Conservation (phyloP, 2,888 invertebrate genomes). For the Ectemnius continuus region DNA sequence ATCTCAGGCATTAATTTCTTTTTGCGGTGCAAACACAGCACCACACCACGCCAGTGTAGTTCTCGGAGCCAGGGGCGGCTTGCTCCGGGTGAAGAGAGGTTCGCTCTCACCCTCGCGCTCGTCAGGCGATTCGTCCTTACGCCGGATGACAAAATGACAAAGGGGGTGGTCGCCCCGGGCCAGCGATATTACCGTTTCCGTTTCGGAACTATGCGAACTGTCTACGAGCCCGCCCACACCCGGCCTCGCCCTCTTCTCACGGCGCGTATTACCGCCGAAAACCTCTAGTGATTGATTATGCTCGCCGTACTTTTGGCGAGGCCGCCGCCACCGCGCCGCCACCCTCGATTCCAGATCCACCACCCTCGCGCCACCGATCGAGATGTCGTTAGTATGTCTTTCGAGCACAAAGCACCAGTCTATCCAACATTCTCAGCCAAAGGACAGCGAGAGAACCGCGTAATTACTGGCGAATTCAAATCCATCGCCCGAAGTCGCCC, state of each 20-base stretch:
- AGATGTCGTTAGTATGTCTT: slow-evolving; percentile 40
- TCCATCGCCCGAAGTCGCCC: too few relatives aligned
- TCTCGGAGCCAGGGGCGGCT: neutral
- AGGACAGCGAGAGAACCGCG: too few relatives aligned
- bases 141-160: slow-evolving; percentile 76
- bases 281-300: slow-evolving; percentile 76
- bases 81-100: too few relatives aligned
- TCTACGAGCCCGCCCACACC: slow-evolving; percentile 51
- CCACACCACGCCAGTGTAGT: slow-evolving; percentile 33
- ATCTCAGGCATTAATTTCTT: slow-evolving; percentile 61
- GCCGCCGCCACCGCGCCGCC: slow-evolving; percentile 38
- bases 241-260: too few relatives aligned
- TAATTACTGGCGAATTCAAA: too few relatives aligned
- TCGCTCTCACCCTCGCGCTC: slow-evolving; percentile 9
- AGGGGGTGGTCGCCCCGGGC: slow-evolving; percentile 73
- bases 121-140: slow-evolving; percentile 58
- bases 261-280: slow-evolving; percentile 62
- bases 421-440: too few relatives aligned
- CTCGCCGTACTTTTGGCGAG: slow-evolving; percentile 73
- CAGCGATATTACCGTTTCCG: slow-evolving; percentile 76
- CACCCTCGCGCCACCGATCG: slow-evolving; percentile 36
- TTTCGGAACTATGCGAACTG: slow-evolving; percentile 75
- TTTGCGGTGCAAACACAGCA: slow-evolving; percentile 41
- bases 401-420: neutral
- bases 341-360: slow-evolving; percentile 35